Conservation (phyloP, 2,797 vertebrate genomes). For the Hyperoplus immaculatus region DNA sequence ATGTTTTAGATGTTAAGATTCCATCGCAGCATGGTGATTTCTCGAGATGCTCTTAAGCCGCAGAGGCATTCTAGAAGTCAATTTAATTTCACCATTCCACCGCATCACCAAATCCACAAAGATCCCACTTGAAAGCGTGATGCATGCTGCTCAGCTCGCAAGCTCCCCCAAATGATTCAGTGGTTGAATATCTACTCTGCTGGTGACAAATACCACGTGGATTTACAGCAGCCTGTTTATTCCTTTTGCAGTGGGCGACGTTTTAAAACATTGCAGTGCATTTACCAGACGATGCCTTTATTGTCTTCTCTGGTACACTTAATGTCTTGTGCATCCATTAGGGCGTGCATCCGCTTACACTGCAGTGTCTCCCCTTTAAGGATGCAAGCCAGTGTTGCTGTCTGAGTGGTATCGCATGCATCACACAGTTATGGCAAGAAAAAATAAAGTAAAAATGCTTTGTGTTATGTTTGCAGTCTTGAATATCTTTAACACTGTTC, state of each 20-base stretch:
- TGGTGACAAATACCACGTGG: constrained; percentile 31
- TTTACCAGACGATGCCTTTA: constrained; percentile 45
- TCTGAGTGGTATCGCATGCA: background rate
- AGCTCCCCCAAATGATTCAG: constrained; percentile 29
- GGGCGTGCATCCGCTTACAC: constrained; percentile 12
- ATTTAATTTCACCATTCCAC: constrained; percentile 49
- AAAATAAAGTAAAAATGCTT: background rate
- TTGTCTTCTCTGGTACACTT: constrained; percentile 28
- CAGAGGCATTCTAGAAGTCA: constrained; percentile 22
- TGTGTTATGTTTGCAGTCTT: background rate
- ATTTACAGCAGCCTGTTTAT: constrained; percentile 42
- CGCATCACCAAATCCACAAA: constrained; percentile 44
- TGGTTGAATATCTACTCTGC: constrained; percentile 35
- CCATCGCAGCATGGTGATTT: constrained; percentile 45
- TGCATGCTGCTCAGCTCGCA: constrained; percentile 38
- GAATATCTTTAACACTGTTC: background rate
- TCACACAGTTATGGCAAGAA: background rate
- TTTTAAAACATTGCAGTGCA: constrained; percentile 36
- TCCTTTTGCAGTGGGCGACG: constrained; percentile 25
- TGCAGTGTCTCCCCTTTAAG: constrained; percentile 27
- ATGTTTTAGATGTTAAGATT: constrained; percentile 25
- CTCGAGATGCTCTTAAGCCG: constrained; percentile 35
- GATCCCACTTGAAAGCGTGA: constrained; percentile 59
- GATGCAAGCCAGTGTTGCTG: constrained; percentile 12
- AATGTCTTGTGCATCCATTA: constrained; percentile 54